phyloP scores from a whole-genome alignment of 2,797 vertebrate species.

The Thunnus albacares region DNA sequence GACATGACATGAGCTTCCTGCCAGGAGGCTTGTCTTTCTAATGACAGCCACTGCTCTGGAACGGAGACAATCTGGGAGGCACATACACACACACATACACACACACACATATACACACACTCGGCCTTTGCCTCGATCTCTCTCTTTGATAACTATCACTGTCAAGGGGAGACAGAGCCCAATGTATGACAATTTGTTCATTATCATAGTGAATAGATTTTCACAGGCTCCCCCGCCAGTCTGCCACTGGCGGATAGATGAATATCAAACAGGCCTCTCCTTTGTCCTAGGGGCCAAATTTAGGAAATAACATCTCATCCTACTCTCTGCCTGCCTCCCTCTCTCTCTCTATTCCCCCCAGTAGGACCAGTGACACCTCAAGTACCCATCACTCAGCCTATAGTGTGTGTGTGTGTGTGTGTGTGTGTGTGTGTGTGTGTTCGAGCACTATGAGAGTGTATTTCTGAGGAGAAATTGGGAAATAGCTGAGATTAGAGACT shows the following conservation, averaged over 20 bases:
- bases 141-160: slow-evolving; percentile 90
- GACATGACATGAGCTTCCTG: slow-evolving; percentile 85
- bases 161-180: slow-evolving; percentile 87
- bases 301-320: slow-evolving; percentile 87
- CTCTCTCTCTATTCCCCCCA: slow-evolving; percentile 41
- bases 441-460: background rate
- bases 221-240: slow-evolving; percentile 86
- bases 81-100: slow-evolving; percentile 42
- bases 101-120: slow-evolving; percentile 34
- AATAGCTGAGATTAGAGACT: slow-evolving; percentile 21
- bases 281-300: slow-evolving; percentile 89
- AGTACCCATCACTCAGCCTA: slow-evolving; percentile 80
- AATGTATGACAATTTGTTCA: slow-evolving; percentile 91
- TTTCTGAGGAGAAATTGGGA: slow-evolving; percentile 25
- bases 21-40: slow-evolving; percentile 90
- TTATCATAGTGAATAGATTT: slow-evolving; percentile 91
- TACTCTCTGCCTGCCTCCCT: slow-evolving; percentile 45
- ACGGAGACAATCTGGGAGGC: slow-evolving; percentile 81
- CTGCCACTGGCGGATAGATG: slow-evolving; percentile 86
- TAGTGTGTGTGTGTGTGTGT: slow-evolving; percentile 6
- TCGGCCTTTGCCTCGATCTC: slow-evolving; percentile 79
- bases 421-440: slow-evolving; percentile 35
- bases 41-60: slow-evolving; percentile 89
- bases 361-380: slow-evolving; percentile 84
- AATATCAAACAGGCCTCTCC: slow-evolving; percentile 88